phyloP scores from a whole-genome alignment of 2,113 vertebrate genomes.

The Ceratotherium simum region DNA sequence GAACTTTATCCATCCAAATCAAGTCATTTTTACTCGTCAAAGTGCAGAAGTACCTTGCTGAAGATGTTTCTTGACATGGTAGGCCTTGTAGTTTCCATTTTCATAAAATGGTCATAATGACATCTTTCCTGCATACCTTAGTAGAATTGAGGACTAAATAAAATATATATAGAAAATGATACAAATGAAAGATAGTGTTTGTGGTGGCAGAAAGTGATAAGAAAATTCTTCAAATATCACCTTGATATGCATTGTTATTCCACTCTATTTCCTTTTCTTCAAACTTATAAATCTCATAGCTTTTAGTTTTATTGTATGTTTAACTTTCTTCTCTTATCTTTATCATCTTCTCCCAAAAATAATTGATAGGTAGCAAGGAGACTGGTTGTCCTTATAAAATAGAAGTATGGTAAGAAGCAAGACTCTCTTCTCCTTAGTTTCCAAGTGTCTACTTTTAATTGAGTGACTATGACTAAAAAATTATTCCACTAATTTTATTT shows the following conservation, averaged over 20 bases:
- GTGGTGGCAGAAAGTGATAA: background rate
- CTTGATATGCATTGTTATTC: background rate
- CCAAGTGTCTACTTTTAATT: background rate
- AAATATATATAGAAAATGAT: constrained; percentile 39
- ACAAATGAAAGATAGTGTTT: background rate
- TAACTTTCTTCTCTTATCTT: constrained; percentile 40
- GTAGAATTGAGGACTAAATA: background rate
- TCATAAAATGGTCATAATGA: constrained; percentile 23
- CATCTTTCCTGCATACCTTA: background rate
- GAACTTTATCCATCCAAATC: constrained; percentile 12
- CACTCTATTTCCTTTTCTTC: background rate
- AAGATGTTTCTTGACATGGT: background rate
- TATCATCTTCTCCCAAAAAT: background rate
- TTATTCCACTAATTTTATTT: background rate
- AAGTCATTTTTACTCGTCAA: constrained; percentile 10
- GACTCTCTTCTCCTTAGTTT: constrained; percentile 2
- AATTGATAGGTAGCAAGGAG: background rate
- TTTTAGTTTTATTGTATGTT: constrained; percentile 29
- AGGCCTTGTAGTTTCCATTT: background rate
- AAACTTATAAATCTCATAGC: background rate
- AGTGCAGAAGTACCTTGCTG: constrained; percentile 18
- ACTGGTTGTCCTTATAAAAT: background rate
- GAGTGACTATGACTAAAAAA: constrained; percentile 15
- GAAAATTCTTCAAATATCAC: constrained; percentile 34
- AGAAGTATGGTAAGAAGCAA: background rate